Percentiles rank a stretch among this genome's conserved stretches.
Conservation (phyloP, 2,888 invertebrate species). For the Carcina quercana region DNA sequence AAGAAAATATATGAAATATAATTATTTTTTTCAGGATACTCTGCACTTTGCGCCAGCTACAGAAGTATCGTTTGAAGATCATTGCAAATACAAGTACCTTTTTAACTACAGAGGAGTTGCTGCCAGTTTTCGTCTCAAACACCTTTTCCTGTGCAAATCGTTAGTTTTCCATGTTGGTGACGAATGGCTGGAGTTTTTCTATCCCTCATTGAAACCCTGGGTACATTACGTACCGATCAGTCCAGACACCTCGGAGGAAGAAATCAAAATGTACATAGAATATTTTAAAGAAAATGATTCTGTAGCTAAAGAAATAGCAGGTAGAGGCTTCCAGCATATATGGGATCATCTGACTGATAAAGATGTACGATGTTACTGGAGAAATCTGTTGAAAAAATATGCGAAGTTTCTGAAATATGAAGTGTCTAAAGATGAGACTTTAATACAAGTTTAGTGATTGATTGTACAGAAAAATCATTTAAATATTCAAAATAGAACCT, state of each 20-base stretch:
- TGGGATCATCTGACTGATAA: slow-evolving; percentile 87
- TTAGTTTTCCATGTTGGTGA: slow-evolving; percentile 95
- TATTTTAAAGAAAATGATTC: slow-evolving; percentile 86
- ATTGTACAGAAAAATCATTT: too few species aligned
- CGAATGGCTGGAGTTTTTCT: slow-evolving; percentile 97
- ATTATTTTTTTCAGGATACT: slow-evolving; percentile 81
- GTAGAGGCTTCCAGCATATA: slow-evolving; percentile 87
- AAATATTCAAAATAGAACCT: too few species aligned
- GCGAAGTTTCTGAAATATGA: slow-evolving; percentile 81
- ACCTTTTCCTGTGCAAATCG: slow-evolving; percentile 93
- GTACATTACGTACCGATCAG: slow-evolving; percentile 93
- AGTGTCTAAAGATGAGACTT: slow-evolving; percentile 71
- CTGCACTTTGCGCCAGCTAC: slow-evolving; percentile 86
- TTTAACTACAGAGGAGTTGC: slow-evolving; percentile 98
- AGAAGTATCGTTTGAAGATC: slow-evolving; percentile 92
- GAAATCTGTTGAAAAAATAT: slow-evolving; percentile 82
- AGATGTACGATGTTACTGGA: slow-evolving; percentile 93
- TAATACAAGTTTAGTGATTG: slow-evolving; percentile 71
- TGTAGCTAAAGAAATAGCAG: slow-evolving; percentile 84
- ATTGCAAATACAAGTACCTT: slow-evolving; percentile 94
- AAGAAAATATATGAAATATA: background rate
- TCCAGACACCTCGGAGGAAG: slow-evolving; percentile 75
- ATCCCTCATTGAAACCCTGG: slow-evolving; percentile 93
- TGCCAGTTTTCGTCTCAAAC: slow-evolving; percentile 97
- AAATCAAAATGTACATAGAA: slow-evolving; percentile 81